phyloP scores from a whole-genome alignment of 2,113 vertebrate genomes.

The Crotalus horridus region DNA sequence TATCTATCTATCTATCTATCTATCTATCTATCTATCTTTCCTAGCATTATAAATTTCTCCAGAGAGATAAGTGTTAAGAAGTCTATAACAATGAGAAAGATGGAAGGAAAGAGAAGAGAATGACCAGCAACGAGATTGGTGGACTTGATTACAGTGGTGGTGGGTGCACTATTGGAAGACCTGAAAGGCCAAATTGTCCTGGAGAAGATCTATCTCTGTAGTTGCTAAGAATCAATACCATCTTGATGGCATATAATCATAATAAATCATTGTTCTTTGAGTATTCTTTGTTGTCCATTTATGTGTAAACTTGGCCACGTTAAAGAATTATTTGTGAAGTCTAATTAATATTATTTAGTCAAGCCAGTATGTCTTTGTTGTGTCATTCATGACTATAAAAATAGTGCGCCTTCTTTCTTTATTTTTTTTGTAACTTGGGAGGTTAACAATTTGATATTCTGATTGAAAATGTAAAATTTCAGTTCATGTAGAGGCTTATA shows the following conservation, averaged over 20 bases:
- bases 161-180: not conserved
- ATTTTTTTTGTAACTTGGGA: not conserved
- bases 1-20: too few species aligned
- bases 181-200: not conserved
- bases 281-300: not conserved
- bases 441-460: not conserved
- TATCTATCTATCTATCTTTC: not conserved
- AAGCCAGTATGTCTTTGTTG: not conserved
- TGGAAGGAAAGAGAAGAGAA: not conserved
- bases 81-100: not conserved
- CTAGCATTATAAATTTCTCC: not conserved
- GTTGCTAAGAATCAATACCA: not conserved
- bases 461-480: not conserved
- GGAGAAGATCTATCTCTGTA: not conserved
- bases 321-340: not conserved
- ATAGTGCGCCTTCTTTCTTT: not conserved
- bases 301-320: not conserved
- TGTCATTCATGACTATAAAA: not conserved
- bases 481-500: not conserved
- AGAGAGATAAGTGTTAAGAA: not conserved
- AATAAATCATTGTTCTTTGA: not conserved
- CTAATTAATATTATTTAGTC: not conserved
- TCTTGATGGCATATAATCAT: not conserved
- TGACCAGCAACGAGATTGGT: not conserved
- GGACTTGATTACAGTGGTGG: not conserved